phyloP scores from a whole-genome alignment of 2,888 invertebrate species.

The Athripsodes cinereus region DNA sequence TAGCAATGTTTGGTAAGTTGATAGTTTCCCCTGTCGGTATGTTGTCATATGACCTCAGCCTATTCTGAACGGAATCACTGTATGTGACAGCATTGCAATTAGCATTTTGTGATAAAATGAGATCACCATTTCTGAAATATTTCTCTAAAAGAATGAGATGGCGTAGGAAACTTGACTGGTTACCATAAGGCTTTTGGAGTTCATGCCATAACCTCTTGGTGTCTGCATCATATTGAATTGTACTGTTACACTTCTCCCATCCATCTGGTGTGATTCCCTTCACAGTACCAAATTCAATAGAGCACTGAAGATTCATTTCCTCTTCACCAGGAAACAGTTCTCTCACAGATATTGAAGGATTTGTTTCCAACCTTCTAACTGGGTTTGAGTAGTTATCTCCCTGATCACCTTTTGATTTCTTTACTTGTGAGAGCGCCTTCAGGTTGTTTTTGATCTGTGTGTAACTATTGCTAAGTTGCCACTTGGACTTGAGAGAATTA shows the following conservation, averaged over 20 bases:
- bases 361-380: slow-evolving; percentile 63
- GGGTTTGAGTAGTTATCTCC: slow-evolving; percentile 48
- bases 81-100: slow-evolving; percentile 70
- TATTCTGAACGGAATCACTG: slow-evolving; percentile 72
- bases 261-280: slow-evolving; percentile 73
- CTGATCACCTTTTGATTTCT: slow-evolving; percentile 39
- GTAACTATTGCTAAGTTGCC: slow-evolving; percentile 49
- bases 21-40: slow-evolving; percentile 34
- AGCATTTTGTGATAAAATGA: slow-evolving; percentile 67
- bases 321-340: slow-evolving; percentile 79
- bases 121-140: slow-evolving; percentile 74
- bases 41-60: slow-evolving; percentile 71
- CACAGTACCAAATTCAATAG: slow-evolving; percentile 66
- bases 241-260: slow-evolving; percentile 75
- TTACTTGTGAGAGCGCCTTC: slow-evolving; percentile 41
- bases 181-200: slow-evolving; percentile 79
- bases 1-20: slow-evolving; percentile 5
- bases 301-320: slow-evolving; percentile 70
- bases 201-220: slow-evolving; percentile 77
- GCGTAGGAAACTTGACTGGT: slow-evolving; percentile 77
- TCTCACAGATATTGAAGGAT: slow-evolving; percentile 76
- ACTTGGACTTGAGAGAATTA: slow-evolving; percentile 47
- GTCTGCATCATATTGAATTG: slow-evolving; percentile 76
- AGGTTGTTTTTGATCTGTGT: slow-evolving; percentile 48
- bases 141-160: slow-evolving; percentile 78